These are phyloP conservation scores for Metopia argyrocephala DNA, from an alignment of 2,888 invertebrate genomes.

Conservation along the genomic window DNA sequence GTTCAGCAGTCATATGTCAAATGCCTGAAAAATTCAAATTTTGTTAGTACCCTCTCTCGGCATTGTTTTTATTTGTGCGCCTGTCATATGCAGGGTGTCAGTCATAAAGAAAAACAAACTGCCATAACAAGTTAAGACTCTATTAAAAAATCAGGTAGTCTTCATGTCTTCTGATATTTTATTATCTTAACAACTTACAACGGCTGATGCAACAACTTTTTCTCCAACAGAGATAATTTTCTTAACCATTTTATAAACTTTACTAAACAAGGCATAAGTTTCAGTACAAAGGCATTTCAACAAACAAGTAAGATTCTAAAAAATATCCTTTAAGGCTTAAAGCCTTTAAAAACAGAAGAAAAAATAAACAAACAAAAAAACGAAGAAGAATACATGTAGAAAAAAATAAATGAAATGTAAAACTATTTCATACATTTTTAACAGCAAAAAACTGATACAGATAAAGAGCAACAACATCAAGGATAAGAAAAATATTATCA, in stretches of 20 bases:
- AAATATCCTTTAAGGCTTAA: constrained; percentile 19
- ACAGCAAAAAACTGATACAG: no score
- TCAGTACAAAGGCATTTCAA: not conserved
- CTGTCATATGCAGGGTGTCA: no score
- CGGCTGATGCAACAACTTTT: no score
- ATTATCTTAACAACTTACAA: not conserved
- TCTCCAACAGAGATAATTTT: not conserved
- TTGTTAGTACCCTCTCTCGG: no score
- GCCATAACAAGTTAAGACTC: not conserved
- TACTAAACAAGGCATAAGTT: not conserved
- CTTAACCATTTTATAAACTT: not conserved
- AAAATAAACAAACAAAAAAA: no score
- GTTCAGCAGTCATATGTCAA: no score
- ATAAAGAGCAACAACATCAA: not conserved
- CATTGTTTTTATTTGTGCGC: no score
- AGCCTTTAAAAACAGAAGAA: not conserved
- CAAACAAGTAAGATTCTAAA: not conserved
- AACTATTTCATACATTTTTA: no score
- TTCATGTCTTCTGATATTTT: not conserved
- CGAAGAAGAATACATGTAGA: no score
- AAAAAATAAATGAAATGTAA: no score
- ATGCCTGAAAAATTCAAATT: no score
- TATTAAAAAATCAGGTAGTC: not conserved
- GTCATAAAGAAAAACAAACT: no score
- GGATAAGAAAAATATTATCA: constrained; percentile 8